A percentile compares a stretch with the other conserved stretches of the same genome.
phyloP scores from a whole-genome alignment of 2,113 vertebrate genomes.

The Cryptotis parvus region DNA sequence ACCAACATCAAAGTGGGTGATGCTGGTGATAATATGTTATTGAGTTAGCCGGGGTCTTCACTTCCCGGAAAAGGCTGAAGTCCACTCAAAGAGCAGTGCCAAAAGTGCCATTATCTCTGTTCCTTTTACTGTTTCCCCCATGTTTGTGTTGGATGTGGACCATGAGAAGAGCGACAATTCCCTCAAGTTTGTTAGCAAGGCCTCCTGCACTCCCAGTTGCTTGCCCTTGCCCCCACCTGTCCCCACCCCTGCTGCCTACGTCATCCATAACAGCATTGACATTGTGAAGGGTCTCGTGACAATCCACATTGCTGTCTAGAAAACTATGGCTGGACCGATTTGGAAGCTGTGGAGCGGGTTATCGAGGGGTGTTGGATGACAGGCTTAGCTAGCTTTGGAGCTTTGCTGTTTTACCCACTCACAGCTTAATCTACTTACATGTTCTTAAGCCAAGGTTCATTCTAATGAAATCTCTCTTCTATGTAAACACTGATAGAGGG shows the following conservation, averaged over 20 bases:
- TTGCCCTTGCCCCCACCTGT: too few species aligned
- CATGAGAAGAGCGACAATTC: background rate
- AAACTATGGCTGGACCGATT: background rate
- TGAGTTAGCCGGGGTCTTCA: background rate
- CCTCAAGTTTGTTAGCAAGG: background rate
- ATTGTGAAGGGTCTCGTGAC: background rate
- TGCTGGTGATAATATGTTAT: background rate
- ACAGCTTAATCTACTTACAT: too few species aligned
- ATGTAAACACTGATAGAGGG: too few species aligned
- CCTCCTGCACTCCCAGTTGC: background rate
- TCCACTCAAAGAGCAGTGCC: too few species aligned
- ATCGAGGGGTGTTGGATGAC: too few species aligned
- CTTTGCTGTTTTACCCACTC: too few species aligned
- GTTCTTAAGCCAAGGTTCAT: too few species aligned
- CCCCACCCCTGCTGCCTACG: background rate
- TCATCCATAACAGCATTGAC: background rate
- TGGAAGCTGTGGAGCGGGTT: background rate
- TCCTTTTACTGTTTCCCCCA: background rate
- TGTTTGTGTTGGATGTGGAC: background rate
- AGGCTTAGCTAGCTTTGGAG: too few species aligned
- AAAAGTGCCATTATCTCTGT: background rate
- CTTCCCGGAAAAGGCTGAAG: background rate
- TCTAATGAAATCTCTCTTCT: too few species aligned
- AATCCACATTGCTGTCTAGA: background rate
- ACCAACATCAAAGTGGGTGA: background rate